A percentile compares a stretch with the other conserved stretches of the same genome.
These are phyloP conservation scores for Spisula solida DNA, from an alignment of 2,888 invertebrate genomes.

Conservation along the genomic window DNA sequence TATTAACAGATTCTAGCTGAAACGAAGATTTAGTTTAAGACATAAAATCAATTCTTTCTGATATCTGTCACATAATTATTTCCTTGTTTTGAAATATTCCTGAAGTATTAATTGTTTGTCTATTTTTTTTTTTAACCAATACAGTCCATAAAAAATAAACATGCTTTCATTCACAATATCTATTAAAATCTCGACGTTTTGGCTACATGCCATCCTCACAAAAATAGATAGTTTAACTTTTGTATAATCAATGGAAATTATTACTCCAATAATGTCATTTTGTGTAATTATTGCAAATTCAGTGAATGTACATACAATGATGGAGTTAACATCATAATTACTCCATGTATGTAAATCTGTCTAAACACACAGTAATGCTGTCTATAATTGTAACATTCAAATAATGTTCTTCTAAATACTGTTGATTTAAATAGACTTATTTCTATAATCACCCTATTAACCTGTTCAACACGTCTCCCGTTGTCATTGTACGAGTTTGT, in stretches of 20 bases:
- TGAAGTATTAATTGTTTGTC: no score
- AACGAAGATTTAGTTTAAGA: no score
- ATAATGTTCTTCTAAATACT: not conserved
- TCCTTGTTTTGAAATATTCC: no score
- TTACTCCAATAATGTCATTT: not conserved
- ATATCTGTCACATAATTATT: no score
- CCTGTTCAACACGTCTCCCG: not conserved
- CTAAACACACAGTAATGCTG: not conserved
- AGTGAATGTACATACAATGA: not conserved
- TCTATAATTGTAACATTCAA: not conserved
- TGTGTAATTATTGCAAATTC: not conserved
- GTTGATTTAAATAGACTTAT: constrained; percentile 2
- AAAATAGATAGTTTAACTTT: no score
- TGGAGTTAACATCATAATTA: not conserved
- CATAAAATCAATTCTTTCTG: no score
- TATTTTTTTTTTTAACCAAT: no score
- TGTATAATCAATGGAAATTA: not conserved
- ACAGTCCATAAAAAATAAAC: no score
- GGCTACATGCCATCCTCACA: no score
- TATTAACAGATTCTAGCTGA: no score
- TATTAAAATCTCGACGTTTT: no score
- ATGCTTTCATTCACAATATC: no score
- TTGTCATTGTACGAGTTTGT: not conserved
- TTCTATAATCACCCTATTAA: not conserved
- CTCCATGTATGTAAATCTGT: not conserved